A percentile compares a stretch with the other conserved stretches of the same genome.
These are phyloP conservation scores for Bibio marci DNA, from an alignment of 2,888 invertebrate species.

Conservation along the genomic window DNA sequence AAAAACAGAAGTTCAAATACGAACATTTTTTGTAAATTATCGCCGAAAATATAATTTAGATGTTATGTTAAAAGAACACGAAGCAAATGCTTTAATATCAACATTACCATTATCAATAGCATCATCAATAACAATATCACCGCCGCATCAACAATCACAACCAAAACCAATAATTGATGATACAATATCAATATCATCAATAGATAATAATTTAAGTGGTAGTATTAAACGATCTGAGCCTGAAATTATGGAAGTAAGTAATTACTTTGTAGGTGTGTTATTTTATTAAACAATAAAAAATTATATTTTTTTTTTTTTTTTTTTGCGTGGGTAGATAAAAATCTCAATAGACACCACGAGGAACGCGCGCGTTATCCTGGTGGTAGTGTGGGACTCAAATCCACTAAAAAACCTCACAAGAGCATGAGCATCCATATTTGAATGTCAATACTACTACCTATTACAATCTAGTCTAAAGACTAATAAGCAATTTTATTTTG, in stretches of 20 bases:
- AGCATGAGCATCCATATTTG: too few species aligned
- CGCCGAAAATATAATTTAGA: slow-evolving; percentile 79
- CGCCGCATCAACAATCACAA: slow-evolving; percentile 9
- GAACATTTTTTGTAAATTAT: slow-evolving; percentile 83
- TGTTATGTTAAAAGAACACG: slow-evolving; percentile 67
- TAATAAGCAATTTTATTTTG: too few species aligned
- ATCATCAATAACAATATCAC: slow-evolving; percentile 10
- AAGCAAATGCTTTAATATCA: slow-evolving; percentile 29
- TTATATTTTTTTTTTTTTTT: too few species aligned
- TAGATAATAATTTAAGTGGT: background rate
- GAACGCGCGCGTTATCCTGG: too few species aligned
- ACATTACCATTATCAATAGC: slow-evolving; percentile 1
- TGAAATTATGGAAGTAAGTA: slow-evolving; percentile 17
- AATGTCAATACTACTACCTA: too few species aligned
- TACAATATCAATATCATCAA: slow-evolving; percentile 2
- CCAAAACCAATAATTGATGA: background rate
- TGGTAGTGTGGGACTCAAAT: too few species aligned
- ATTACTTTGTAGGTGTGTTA: background rate
- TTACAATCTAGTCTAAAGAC: too few species aligned
- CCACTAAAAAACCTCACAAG: too few species aligned
- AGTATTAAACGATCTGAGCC: too few species aligned
- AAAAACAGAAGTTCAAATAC: slow-evolving; percentile 84
- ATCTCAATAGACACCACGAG: too few species aligned
- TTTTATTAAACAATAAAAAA: too few species aligned
- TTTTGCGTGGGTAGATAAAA: too few species aligned